A percentile compares a stretch with the other conserved stretches of the same genome.
Evolutionary conservation across 1,140 invertebrate species (phyloP).

Genomic region (Tetramorium simillimum): DNA sequence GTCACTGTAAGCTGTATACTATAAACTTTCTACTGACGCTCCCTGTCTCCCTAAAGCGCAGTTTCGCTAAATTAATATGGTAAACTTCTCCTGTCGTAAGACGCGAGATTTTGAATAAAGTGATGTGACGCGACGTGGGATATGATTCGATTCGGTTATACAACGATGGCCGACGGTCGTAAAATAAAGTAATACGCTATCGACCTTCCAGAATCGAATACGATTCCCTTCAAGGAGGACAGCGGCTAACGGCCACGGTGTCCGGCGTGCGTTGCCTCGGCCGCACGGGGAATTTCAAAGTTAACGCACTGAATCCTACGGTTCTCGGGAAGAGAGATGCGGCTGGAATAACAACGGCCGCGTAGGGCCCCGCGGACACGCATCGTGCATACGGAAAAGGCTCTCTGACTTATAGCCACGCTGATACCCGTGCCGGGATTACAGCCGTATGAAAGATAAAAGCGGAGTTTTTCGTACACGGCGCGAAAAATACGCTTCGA

Average conservation of each 20-base stretch:
- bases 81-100: neutral
- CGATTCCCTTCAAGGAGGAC: constrained; percentile 46
- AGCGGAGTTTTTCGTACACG: constrained; percentile 20
- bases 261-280: constrained; percentile 43
- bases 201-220: constrained; percentile 40
- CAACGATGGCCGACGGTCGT: neutral
- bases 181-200: constrained; percentile 26
- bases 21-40: neutral
- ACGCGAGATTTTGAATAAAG: neutral
- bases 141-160: constrained; percentile 8
- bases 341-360: constrained; percentile 78
- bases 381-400: constrained; percentile 76
- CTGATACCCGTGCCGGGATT: constrained; percentile 53
- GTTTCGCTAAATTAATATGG: neutral
- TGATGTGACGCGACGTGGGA: neutral
- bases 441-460: constrained; percentile 26
- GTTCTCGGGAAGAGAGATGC: constrained; percentile 77
- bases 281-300: constrained; percentile 75
- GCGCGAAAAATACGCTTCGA: neutral
- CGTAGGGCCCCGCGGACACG: constrained; percentile 64
- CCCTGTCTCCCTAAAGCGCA: neutral
- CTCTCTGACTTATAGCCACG: constrained; percentile 70
- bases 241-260: constrained; percentile 35
- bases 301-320: constrained; percentile 75
- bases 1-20: neutral